Evolutionary conservation across 1,140 invertebrate species (phyloP).

Genomic region (Euborellia annulipes): DNA sequence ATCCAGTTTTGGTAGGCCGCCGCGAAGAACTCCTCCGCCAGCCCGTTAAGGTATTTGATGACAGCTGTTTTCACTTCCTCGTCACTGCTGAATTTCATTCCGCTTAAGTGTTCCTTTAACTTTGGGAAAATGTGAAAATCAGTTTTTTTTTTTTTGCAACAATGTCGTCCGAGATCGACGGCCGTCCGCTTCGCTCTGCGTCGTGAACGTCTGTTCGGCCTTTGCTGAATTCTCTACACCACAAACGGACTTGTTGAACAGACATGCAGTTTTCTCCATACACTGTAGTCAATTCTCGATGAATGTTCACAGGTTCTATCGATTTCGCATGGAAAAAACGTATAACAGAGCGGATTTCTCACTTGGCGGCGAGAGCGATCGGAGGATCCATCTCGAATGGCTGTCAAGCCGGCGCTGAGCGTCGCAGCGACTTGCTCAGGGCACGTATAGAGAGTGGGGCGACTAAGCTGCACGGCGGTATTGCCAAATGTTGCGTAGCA

Average conservation of each 20-base stretch:
- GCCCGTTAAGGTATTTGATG: too few relatives aligned
- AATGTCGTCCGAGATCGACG: slow-evolving; percentile 6
- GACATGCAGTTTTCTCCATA: slow-evolving; percentile 4
- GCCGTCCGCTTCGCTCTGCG: slow-evolving; percentile 4
- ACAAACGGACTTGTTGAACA: slow-evolving; percentile 3
- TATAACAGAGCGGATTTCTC: slow-evolving; percentile 4
- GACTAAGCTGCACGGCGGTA: too few relatives aligned
- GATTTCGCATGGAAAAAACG: slow-evolving; percentile 5
- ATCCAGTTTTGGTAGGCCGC: too few relatives aligned
- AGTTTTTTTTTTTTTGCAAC: too few relatives aligned
- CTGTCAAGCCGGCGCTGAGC: slow-evolving; percentile 2
- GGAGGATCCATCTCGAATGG: slow-evolving; percentile 2
- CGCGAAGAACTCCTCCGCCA: too few relatives aligned
- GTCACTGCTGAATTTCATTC: too few relatives aligned
- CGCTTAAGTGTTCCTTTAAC: too few relatives aligned
- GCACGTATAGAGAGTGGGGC: too few relatives aligned
- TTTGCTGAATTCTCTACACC: slow-evolving; percentile 4
- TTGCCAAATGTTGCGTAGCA: too few relatives aligned
- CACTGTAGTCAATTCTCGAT: slow-evolving; percentile 1
- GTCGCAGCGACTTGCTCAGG: too few relatives aligned
- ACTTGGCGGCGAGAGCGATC: slow-evolving; percentile 1
- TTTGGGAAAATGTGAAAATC: too few relatives aligned
- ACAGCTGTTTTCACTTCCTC: too few relatives aligned
- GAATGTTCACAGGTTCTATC: slow-evolving; percentile 4
- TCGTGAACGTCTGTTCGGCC: slow-evolving; percentile 4